A percentile compares a stretch with the other conserved stretches of the same genome.
Conservation (phyloP, 2,888 invertebrate species). For the Apamea anceps region DNA sequence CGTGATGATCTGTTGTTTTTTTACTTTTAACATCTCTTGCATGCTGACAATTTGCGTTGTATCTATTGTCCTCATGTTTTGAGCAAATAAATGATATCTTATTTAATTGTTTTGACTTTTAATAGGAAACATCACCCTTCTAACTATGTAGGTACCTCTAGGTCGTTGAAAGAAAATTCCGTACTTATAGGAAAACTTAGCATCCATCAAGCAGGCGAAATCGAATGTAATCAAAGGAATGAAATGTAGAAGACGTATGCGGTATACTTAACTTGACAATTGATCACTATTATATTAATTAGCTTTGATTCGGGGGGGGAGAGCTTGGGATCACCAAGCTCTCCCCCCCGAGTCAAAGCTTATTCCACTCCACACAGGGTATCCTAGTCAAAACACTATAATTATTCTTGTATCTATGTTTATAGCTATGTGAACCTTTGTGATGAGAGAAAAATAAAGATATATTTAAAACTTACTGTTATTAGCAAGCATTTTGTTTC, state of each 20-base stretch:
- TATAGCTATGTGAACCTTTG: background rate
- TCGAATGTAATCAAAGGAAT: background rate
- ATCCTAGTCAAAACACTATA: no score
- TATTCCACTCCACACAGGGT: no score
- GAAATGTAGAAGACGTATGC: background rate
- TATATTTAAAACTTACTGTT: conserved; percentile 36
- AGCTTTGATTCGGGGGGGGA: no score
- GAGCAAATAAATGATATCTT: background rate
- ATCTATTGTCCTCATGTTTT: background rate
- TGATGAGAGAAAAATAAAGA: background rate
- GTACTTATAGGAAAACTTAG: background rate
- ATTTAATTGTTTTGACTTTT: background rate
- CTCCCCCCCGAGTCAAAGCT: no score
- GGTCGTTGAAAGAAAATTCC: background rate
- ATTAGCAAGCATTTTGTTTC: conserved; percentile 63
- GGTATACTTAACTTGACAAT: background rate
- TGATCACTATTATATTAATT: no score
- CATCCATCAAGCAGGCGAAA: no score
- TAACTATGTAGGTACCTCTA: background rate
- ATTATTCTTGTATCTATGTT: background rate
- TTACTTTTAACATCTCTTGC: background rate
- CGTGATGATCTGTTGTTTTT: background rate
- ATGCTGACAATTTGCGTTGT: no score
- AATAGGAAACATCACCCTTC: background rate
- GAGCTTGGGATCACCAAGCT: no score